Evolutionary conservation across 92 coral and sea anemone genomes (phyloP).

Genomic region (Epizoanthus scotinus): DNA sequence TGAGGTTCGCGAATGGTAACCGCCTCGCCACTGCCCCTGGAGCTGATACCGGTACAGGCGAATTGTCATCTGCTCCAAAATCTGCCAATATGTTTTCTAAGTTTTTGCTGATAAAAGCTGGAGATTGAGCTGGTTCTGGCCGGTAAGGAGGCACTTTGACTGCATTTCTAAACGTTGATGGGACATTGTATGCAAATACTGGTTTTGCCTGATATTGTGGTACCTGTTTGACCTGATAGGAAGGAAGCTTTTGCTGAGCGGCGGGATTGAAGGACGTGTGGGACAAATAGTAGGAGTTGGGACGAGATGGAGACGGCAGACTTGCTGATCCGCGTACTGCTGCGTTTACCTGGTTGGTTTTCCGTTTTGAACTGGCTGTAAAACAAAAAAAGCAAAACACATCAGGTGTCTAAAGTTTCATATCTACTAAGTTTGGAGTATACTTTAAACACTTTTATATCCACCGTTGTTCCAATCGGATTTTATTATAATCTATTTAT

Average conservation of each 20-base stretch:
- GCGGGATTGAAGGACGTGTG: not conserved
- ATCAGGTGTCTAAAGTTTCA: not conserved
- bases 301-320: not conserved
- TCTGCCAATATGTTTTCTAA: slow-evolving; percentile 29
- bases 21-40: not conserved
- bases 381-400: not conserved
- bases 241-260: not conserved
- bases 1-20: not conserved
- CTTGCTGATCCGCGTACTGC: not conserved
- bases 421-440: no score
- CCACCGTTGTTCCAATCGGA: no score
- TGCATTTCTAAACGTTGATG: not conserved
- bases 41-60: not conserved
- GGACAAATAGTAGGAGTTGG: not conserved
- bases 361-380: slow-evolving; percentile 15
- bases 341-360: not conserved
- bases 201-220: slow-evolving; percentile 19
- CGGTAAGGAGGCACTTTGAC: not conserved
- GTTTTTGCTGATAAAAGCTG: slow-evolving; percentile 20
- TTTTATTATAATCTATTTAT: no score
- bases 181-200: not conserved
- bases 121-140: slow-evolving; percentile 14
- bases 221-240: not conserved
- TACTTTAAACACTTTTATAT: no score
- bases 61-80: slow-evolving; percentile 25